Evolutionary conservation across 2,113 vertebrate genomes (phyloP).

Genomic region (Aix galericulata): DNA sequence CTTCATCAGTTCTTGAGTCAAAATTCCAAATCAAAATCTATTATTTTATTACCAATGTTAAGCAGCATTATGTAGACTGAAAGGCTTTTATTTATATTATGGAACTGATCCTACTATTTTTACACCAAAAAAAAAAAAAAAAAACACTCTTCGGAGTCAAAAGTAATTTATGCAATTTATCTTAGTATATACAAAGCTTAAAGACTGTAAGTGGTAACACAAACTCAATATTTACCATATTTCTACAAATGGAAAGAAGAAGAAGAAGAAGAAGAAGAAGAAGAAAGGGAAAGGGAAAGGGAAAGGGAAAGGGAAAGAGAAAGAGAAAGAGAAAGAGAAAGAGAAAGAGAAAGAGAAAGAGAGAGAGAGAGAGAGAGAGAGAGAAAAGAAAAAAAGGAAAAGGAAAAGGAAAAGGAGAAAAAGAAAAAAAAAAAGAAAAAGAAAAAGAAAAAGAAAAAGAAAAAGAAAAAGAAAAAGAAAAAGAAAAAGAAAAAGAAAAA

Average conservation of each 20-base stretch:
- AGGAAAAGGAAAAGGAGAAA: too few species aligned
- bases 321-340: rapidly evolving
- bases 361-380: too few species aligned
- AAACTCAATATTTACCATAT: not conserved
- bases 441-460: too few species aligned
- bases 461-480: too few species aligned
- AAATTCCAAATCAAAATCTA: constrained; percentile 46
- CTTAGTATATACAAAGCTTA: not conserved
- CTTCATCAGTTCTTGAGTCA: constrained; percentile 33
- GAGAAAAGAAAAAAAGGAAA: too few species aligned
- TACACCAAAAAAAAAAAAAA: not conserved
- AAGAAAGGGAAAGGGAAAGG: too few species aligned
- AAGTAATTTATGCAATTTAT: not conserved
- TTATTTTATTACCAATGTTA: constrained; percentile 22
- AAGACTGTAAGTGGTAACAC: not conserved
- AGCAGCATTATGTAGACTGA: not conserved
- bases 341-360: too few species aligned
- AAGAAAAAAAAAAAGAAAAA: too few species aligned
- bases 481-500: too few species aligned
- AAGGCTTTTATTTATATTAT: constrained; percentile 32
- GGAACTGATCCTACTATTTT: not conserved
- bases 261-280: too few species aligned
- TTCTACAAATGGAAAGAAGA: not conserved
- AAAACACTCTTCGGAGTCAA: not conserved
- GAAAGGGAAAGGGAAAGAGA: too few species aligned